Conservation (phyloP, 2,888 invertebrate genomes). For the Ormyrus nitidulus region DNA sequence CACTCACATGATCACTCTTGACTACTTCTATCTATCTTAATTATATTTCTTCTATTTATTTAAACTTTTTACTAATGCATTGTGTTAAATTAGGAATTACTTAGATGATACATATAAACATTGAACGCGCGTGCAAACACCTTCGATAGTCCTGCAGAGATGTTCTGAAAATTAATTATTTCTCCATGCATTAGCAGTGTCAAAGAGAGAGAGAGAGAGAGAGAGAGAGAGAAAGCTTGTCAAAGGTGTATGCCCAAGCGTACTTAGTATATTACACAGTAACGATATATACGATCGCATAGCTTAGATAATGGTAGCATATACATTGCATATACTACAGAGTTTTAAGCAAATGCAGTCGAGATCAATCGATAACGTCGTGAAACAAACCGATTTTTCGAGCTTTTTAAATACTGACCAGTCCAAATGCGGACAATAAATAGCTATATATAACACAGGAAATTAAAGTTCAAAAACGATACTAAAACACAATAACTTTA, state of each 20-base stretch:
- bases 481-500: no score
- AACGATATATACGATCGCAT: slow-evolving; percentile 28
- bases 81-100: slow-evolving; percentile 63
- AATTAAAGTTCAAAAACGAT: no score
- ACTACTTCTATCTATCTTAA: slow-evolving; percentile 58
- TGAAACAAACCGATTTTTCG: slow-evolving; percentile 43
- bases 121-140: slow-evolving; percentile 31
- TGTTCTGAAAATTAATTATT: slow-evolving; percentile 23
- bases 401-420: neutral
- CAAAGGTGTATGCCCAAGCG: slow-evolving; percentile 20
- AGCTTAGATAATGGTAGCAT: slow-evolving; percentile 49
- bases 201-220: no score
- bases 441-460: no score
- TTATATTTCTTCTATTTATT: slow-evolving; percentile 56
- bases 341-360: slow-evolving; percentile 45
- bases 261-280: slow-evolving; percentile 45
- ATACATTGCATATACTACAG: slow-evolving; percentile 43
- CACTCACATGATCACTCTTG: slow-evolving; percentile 68
- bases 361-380: slow-evolving; percentile 38
- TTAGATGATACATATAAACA: slow-evolving; percentile 47
- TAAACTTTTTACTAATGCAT: slow-evolving; percentile 61
- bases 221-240: neutral
- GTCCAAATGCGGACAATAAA: no score
- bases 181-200: neutral
- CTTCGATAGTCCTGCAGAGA: neutral